Percentiles rank a stretch among this genome's conserved stretches.
These are phyloP conservation scores for Dromius quadrimaculatus DNA, from an alignment of 2,888 invertebrate genomes.

Conservation along the genomic window DNA sequence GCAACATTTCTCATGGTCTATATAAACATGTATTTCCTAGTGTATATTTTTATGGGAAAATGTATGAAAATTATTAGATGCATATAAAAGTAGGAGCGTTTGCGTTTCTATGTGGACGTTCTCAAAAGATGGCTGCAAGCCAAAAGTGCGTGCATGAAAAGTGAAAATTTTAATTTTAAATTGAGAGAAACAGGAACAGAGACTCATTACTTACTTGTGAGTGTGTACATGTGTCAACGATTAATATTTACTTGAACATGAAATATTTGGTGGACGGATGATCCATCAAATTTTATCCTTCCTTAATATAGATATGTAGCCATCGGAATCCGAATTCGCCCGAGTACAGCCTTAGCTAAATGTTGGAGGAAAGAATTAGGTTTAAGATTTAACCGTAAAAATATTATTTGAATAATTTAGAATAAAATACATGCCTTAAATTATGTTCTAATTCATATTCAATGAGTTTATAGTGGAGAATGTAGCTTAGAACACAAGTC, in stretches of 20 bases:
- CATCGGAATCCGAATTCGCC: no score
- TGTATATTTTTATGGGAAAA: slow-evolving; percentile 16
- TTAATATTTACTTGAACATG: slow-evolving; percentile 2
- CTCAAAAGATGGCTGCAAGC: slow-evolving; percentile 1
- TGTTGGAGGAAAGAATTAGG: no score
- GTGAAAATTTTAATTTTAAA: slow-evolving; percentile 39
- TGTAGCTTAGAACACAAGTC: no score
- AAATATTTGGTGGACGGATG: background rate
- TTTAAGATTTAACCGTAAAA: no score
- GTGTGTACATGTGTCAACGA: background rate
- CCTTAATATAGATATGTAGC: background rate
- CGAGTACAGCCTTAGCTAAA: no score
- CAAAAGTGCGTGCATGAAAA: slow-evolving; percentile 19
- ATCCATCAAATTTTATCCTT: background rate
- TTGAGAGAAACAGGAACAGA: slow-evolving; percentile 27
- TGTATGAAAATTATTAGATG: background rate
- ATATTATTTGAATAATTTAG: no score
- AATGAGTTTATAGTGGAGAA: no score
- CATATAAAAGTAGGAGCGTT: slow-evolving; percentile 11
- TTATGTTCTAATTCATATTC: no score
- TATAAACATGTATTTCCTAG: slow-evolving; percentile 7
- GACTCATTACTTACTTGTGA: background rate
- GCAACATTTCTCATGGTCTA: slow-evolving; percentile 13
- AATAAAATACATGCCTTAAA: no score
- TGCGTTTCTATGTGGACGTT: slow-evolving; percentile 7